Base-by-base conservation (phyloP, 2,113 vertebrate species). In the Mesembrinibis cayennensis region DNA sequence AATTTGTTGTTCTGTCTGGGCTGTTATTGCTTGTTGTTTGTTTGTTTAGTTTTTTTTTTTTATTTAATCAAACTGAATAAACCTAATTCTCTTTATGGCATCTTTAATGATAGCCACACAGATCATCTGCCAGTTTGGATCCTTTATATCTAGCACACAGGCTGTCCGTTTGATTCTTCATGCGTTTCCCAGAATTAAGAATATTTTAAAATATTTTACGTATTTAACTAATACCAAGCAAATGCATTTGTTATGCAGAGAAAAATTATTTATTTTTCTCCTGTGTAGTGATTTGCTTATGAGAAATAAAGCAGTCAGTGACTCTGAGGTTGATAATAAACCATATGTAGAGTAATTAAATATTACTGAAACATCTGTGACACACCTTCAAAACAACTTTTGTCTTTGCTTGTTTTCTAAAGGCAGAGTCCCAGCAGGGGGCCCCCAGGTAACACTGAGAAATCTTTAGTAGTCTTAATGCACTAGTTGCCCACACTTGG, bases 401-500 rank as follows among this genome's bases (percentile, higher is more conserved):
- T 52, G 29, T 71, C 27, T 77, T 82, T 38, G 26, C 87, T 90
- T 34, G 19, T 55, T 96, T 93, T 16, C 65, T 63, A 40, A 53
- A 34, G 8, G 77, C 90, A 90, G 53, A 89, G 34, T 84, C 95
- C 97, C 97, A 98, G 96, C 91, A 98, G 96, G 78, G 96, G 97
- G 96, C 97, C 93, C 97, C 71, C 84, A 88, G 96, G 93, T 93
- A 95, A 95, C 95, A 78, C 59, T 15, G 66, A 94, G 71, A 83
- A 90, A 88, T 66, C 77, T 87, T 62, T 8, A 20, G 26, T 16
- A n/a, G 25, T 45, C 40, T 72, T 70, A 36, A 44, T 23, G 30
- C 15, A 4, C 26, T 40, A 21, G 16, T 22, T 79, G 29, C 32
- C 34, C 29, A 25, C 3, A 10, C 32, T 70, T 59, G 27, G 23